Conservation (phyloP, 2,797 vertebrate species). For the Poeciliopsis presidionis region DNA sequence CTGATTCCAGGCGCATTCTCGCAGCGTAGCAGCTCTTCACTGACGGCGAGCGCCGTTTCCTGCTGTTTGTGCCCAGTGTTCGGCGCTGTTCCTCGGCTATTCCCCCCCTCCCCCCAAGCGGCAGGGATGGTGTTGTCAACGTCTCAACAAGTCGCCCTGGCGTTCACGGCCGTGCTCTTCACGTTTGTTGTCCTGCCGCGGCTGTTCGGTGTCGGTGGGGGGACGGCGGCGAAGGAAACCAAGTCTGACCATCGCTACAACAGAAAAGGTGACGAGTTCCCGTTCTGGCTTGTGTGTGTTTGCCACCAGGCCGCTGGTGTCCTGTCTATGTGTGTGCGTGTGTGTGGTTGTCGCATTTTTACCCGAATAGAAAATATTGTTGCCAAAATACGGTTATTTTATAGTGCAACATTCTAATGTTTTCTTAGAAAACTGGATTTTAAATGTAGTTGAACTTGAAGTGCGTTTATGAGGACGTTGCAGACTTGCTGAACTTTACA, state of each 20-base stretch:
- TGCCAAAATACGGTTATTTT: neutral
- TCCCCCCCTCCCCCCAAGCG: neutral
- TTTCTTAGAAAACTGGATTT: neutral
- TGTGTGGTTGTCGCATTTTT: neutral
- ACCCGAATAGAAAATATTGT: neutral
- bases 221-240: conserved; percentile 52
- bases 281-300: neutral
- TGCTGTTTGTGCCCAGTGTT: neutral
- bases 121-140: conserved; percentile 79
- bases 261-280: conserved; percentile 70
- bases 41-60: neutral
- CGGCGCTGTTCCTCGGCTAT: neutral
- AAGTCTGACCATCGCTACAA: conserved; percentile 70
- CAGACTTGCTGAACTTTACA: neutral
- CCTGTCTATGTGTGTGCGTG: neutral
- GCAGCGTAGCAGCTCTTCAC: fast-evolving
- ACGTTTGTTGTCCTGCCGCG: conserved; percentile 84
- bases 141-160: conserved; percentile 82
- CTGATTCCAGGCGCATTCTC: too few relatives aligned
- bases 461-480: neutral
- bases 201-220: conserved; percentile 77
- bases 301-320: neutral
- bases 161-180: conserved; percentile 82
- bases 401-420: neutral
- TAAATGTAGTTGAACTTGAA: neutral